These are phyloP conservation scores for Pomatostomus ruficeps DNA, from an alignment of 2,113 vertebrate species.

Conservation along the genomic window DNA sequence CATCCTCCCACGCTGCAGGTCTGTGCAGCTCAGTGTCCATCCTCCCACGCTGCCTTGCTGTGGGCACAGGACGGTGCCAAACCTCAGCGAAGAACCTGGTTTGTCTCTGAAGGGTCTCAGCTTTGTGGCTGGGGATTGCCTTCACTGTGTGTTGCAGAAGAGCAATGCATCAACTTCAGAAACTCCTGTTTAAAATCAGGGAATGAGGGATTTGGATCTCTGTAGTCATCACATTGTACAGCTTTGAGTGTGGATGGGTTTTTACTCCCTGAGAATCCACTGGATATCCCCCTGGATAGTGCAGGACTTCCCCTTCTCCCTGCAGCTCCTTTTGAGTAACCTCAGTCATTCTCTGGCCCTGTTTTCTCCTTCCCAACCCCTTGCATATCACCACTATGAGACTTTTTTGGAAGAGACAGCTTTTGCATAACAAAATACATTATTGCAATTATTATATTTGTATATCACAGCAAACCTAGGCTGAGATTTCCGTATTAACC, in stretches of 20 bases:
- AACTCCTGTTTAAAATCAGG: background rate
- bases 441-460: background rate
- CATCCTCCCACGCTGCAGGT: background rate
- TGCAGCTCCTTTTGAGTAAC: background rate
- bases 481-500: background rate
- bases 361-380: background rate
- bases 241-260: background rate
- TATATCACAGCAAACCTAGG: background rate
- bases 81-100: background rate
- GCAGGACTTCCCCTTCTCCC: background rate
- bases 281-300: background rate
- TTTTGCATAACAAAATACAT: background rate
- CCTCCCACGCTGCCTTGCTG: background rate
- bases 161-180: background rate
- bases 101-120: background rate
- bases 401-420: background rate
- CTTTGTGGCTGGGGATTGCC: background rate
- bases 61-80: background rate
- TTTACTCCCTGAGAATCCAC: background rate
- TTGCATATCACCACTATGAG: background rate
- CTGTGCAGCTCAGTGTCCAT: background rate
- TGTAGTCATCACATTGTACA: background rate
- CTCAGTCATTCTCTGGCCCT: background rate
- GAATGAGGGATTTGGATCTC: background rate
- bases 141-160: background rate